Evolutionary conservation across 2,888 invertebrate genomes (phyloP), one percentile per base, ranked within the genome.

Genomic region (Euzophera pinguis): DNA sequence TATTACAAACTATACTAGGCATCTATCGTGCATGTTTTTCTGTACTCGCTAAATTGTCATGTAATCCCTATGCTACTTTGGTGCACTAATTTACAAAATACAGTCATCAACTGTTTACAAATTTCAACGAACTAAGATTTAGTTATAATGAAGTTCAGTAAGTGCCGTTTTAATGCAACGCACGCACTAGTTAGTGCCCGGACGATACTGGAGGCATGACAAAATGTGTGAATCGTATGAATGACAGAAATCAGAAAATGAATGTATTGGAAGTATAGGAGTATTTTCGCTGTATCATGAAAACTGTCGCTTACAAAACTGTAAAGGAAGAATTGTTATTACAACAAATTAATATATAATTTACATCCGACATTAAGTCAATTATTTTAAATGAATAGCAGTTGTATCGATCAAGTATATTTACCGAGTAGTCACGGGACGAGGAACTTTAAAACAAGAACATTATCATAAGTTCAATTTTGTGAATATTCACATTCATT

Each of bases 11-110:
- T 69, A 65, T 65, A 60, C 71, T 69, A 68, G 60, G 57, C 59
- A 69, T 75, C 75, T 73, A 65, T 72, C 82, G 83, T 83, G 83
- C 83, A 81, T 22, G 22, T 22, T 22, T 22, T 22, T n/a, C n/a
- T n/a, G n/a, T n/a, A n/a, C n/a, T n/a, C n/a, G n/a, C n/a, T n/a
- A n/a, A n/a, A n/a, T n/a, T n/a, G n/a, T 65, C 58, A 62, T 58
- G 56, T 61, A 50, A n/a, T 57, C 50, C 72, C 62, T 74, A 71
- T 57, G 62, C 81, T 83, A 83, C 78, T 60, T 56, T 35, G 65
- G 76, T 83, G 83, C 82, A 80, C 81, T 81, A 81, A 63, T 57
- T 52, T 65, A 32, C 64, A 62, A 66, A 54, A 60, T 54, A 54
- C 56, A 59, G 59, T 55, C 53, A 22, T 51, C 57, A 60, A 64